phyloP scores from a whole-genome alignment of 2,797 vertebrate genomes.

The Bufotes viridis region DNA sequence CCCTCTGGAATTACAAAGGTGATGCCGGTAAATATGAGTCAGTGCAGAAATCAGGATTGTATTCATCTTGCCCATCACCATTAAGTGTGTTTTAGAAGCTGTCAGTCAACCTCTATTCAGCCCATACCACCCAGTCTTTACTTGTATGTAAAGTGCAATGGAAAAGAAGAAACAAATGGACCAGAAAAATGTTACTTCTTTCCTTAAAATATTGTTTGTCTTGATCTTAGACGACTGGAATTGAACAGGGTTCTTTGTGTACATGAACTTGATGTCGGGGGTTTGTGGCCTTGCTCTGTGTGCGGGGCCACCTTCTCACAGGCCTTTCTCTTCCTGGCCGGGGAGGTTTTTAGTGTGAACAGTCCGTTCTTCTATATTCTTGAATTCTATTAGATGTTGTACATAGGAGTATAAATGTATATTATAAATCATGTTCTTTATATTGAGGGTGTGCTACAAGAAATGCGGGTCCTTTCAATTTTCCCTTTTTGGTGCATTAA shows the following conservation, averaged over 20 bases:
- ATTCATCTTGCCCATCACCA: slow-evolving; percentile 40
- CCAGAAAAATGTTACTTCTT: slow-evolving; percentile 11
- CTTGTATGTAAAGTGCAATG: slow-evolving; percentile 18
- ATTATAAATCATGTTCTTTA: slow-evolving; percentile 6
- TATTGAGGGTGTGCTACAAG: slow-evolving; percentile 62
- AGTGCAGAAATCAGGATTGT: slow-evolving; percentile 16
- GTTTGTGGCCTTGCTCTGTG: slow-evolving; percentile 16
- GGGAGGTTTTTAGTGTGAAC: slow-evolving; percentile 26
- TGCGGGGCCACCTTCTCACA: slow-evolving; percentile 30
- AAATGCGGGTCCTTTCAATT: slow-evolving; percentile 24
- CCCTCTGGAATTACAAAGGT: slow-evolving; percentile 33
- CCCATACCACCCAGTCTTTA: slow-evolving; percentile 44
- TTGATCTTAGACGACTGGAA: slow-evolving; percentile 5
- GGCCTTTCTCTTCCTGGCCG: slow-evolving; percentile 25
- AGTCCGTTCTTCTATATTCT: slow-evolving; percentile 32
- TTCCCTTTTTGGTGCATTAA: slow-evolving; percentile 67
- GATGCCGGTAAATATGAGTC: slow-evolving; percentile 51
- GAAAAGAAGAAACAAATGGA: slow-evolving; percentile 19
- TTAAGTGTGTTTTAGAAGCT: slow-evolving; percentile 52
- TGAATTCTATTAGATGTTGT: slow-evolving; percentile 32
- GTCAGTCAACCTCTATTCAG: slow-evolving; percentile 21
- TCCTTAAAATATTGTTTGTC: slow-evolving; percentile 33
- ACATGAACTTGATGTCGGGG: slow-evolving; percentile 36
- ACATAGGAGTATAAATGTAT: slow-evolving; percentile 24
- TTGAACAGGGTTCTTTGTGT: slow-evolving; percentile 22